Conservation (phyloP, 2,797 vertebrate genomes). For the Pygocentrus nattereri region DNA sequence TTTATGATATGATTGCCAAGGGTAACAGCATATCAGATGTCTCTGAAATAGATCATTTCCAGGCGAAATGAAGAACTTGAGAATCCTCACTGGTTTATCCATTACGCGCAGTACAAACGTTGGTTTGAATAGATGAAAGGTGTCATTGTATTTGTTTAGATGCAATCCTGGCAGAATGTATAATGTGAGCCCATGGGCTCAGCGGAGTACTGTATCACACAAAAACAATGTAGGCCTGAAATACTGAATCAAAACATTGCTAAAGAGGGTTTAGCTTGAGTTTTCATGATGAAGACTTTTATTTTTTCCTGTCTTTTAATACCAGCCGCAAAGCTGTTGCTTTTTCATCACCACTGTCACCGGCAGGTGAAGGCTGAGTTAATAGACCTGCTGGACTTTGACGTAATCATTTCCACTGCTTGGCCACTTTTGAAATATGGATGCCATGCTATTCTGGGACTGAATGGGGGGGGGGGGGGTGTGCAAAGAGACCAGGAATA, state of each 20-base stretch:
- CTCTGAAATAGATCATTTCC: conserved; percentile 60
- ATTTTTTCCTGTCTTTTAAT: conserved; percentile 25
- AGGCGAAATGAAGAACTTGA: conserved; percentile 54
- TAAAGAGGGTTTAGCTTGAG: conserved; percentile 21
- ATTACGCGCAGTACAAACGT: conserved; percentile 54
- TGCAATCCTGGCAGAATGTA: conserved; percentile 45
- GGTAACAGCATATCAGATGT: conserved; percentile 60
- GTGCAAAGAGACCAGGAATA: conserved; percentile 63
- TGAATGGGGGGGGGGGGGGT: conserved; percentile 53
- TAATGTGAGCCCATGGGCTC: conserved; percentile 53
- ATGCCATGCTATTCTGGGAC: conserved; percentile 63
- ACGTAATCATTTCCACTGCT: conserved; percentile 57
- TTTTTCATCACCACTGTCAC: conserved; percentile 41
- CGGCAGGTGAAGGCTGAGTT: conserved; percentile 46
- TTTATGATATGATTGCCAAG: conserved; percentile 65
- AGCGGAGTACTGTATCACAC: conserved; percentile 41
- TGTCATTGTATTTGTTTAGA: conserved; percentile 60
- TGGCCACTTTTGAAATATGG: conserved; percentile 61
- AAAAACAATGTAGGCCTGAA: conserved; percentile 34
- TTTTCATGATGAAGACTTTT: conserved; percentile 41
- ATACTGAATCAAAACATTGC: conserved; percentile 37
- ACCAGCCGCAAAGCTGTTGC: conserved; percentile 50
- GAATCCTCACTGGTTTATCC: conserved; percentile 58
- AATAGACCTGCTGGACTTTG: conserved; percentile 53
- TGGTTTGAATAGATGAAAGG: conserved; percentile 58